Base-by-base conservation (phyloP, 2,113 vertebrate genomes). In the Albula glossodonta region DNA sequence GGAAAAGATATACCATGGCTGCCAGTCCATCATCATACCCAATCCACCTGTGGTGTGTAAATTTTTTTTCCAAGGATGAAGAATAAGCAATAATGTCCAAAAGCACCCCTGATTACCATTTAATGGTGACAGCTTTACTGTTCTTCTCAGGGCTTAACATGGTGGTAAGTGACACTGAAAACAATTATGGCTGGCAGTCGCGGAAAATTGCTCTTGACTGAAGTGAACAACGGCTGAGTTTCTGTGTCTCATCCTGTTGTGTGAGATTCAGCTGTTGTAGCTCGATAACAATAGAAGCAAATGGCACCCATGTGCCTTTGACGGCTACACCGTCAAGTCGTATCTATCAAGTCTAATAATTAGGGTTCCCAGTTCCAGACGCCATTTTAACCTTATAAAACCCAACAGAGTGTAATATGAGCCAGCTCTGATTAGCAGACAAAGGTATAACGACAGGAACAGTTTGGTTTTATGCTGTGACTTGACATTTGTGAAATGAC, bases 401-500 rank as follows among this genome's bases (percentile, higher is more conserved):
- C 19, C 63, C 41, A 52, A 22, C 53, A 52, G 74, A 50, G 84
- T 31, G 5, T 83, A n/a, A 84, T 66, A 81, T 78, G 50, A 51
- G 1, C 48, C 53, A 56, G 49, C 70, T 49, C 53, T 79, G 78
- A 87, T 84, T 82, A 78, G 80, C 51, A 83, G 86, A 87, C 52
- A 50, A 81, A 78, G 52, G 83, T 84, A 81, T 87, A 86, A 87
- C 82, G 83, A 84, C 83, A 86, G 87, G 70, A 49, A 11, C 83
- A 49, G 79, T 78, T 74, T n/a, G 84, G 22, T 74, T 87, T 87
- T 82, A 84, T 77, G 86, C 66, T 84, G 66, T 66, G 80, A 88
- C 78, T 52, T 90, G 91, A 91, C 89, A 90, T 91, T 91, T 89
- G 85, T 50, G 60, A 85, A 88, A 90, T 90, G 90, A 90, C 86